These are phyloP conservation scores for Hiodon tergisus DNA, from an alignment of 2,113 vertebrate species.

Conservation along the genomic window DNA sequence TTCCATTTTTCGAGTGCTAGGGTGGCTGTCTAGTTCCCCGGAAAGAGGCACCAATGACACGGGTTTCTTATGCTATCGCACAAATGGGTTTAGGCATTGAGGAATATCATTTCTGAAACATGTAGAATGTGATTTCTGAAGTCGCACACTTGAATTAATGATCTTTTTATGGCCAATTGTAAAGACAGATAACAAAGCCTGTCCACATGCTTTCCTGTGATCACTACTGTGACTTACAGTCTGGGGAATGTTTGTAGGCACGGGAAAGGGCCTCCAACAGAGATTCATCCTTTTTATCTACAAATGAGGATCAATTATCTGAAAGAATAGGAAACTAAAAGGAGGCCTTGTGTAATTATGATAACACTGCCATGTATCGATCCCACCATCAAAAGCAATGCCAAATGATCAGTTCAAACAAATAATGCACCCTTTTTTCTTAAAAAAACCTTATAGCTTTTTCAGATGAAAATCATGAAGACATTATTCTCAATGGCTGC, in stretches of 20 bases:
- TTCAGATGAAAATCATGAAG: neutral
- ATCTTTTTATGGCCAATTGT: neutral
- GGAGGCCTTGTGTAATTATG: neutral
- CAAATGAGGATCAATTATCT: conserved; percentile 10
- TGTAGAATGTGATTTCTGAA: neutral
- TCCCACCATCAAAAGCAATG: neutral
- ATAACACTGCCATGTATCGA: neutral
- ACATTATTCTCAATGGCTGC: neutral
- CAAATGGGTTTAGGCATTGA: too few species aligned
- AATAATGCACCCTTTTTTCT: neutral
- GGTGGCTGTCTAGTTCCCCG: too few species aligned
- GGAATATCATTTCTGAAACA: too few species aligned
- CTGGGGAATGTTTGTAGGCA: neutral
- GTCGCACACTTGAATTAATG: neutral
- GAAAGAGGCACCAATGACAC: too few species aligned
- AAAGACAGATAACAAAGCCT: neutral
- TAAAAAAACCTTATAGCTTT: neutral
- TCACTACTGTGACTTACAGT: neutral
- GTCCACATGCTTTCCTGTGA: neutral
- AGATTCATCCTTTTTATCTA: neutral
- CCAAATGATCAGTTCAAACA: neutral
- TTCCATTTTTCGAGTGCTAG: too few species aligned
- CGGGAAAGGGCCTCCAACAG: neutral
- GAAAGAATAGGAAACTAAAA: neutral
- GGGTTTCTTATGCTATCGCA: too few species aligned